These are phyloP conservation scores for Antitype chi DNA, from an alignment of 2,888 invertebrate species.

Conservation along the genomic window DNA sequence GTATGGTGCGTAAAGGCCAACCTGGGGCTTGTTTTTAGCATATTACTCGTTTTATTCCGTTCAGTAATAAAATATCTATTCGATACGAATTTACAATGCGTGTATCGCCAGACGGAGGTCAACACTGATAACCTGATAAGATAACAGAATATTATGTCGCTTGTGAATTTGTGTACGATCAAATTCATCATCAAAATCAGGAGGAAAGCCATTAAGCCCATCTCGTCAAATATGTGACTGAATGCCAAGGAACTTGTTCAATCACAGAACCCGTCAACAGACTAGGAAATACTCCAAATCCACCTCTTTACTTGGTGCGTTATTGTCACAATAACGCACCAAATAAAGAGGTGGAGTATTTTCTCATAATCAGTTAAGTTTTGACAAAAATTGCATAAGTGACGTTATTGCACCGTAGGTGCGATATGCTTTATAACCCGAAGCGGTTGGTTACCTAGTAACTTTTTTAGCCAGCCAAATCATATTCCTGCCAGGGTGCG, in stretches of 20 bases:
- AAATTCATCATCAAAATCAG: background rate
- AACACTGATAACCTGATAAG: too few species aligned
- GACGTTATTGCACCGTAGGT: too few species aligned
- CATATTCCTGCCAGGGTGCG: too few species aligned
- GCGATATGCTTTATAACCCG: background rate
- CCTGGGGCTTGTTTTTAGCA: too few species aligned
- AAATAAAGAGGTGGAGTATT: too few species aligned
- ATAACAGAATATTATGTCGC: background rate
- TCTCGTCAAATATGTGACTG: background rate
- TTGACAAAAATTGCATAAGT: too few species aligned
- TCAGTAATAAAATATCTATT: background rate
- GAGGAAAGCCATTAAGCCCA: background rate
- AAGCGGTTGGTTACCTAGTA: background rate
- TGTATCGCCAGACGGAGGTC: conserved; percentile 7
- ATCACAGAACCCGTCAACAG: background rate
- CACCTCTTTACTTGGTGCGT: too few species aligned
- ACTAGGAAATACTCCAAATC: too few species aligned
- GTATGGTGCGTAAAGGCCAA: too few species aligned
- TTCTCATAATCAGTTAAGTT: too few species aligned
- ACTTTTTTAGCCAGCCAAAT: background rate
- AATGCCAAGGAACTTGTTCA: background rate
- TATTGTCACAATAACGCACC: too few species aligned
- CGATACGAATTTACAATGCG: background rate
- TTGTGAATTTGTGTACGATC: background rate
- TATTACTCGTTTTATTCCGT: too few species aligned